Evolutionary conservation across 2,113 vertebrate species (phyloP).

Genomic region (Oncorhynchus kisutch): DNA sequence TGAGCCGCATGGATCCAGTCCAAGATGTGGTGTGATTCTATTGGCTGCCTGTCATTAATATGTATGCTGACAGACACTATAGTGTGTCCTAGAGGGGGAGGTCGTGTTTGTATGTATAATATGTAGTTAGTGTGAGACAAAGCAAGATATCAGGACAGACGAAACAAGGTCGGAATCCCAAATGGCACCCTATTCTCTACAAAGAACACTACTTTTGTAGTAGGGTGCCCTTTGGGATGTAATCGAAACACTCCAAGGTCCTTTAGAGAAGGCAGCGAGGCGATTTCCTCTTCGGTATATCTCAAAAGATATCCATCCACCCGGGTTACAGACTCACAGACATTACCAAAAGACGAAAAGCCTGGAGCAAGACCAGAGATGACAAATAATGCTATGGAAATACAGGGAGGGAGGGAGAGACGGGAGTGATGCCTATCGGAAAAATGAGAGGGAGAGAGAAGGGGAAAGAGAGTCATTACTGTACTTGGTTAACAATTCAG

Average conservation of each 20-base stretch:
- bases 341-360: constrained; percentile 29
- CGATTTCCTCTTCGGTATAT: constrained; percentile 10
- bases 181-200: no score
- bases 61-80: not conserved
- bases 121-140: no score
- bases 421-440: not conserved
- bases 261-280: not conserved
- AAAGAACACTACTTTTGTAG: no score
- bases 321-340: constrained; percentile 7
- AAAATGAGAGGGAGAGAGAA: not conserved
- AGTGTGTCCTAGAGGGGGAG: not conserved
- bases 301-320: constrained; percentile 9
- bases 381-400: not conserved
- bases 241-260: not conserved
- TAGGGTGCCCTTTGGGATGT: no score
- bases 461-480: constrained; percentile 3
- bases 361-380: constrained; percentile 35
- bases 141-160: not conserved
- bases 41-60: not conserved
- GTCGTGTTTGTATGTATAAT: no score
- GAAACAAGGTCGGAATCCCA: not conserved
- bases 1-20: no score
- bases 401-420: not conserved
- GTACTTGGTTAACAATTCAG: not conserved
- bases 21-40: not conserved